Evolutionary conservation across 2,797 vertebrate genomes (phyloP), one percentile per base, ranked within the genome.

Genomic region (Enteromius viviparus): DNA sequence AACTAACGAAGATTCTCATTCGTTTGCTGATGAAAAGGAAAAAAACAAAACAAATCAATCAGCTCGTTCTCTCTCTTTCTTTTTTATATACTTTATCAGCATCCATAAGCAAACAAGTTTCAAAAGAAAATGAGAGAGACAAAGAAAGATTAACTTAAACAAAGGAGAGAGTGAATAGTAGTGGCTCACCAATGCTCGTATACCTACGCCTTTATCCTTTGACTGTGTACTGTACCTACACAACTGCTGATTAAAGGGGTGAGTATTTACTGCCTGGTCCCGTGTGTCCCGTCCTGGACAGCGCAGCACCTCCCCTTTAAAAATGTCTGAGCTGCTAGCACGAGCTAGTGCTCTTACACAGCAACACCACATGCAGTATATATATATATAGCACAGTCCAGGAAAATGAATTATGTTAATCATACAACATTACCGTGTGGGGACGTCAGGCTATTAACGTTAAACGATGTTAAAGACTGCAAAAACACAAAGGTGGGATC

Each of bases 251-350:
- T 97, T 96, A 97, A 97, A 96, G 97, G 97, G 95, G 95, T 96
- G 98, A 96, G 96, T 97, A 98, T 98, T 98, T 99, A 98, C 97
- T 98, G 97, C 97, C 97, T 96, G 94, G 96, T 99, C 96, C 98
- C 95, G 96, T 96, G 97, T 96, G 88, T 93, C 89, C 85, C 97
- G 96, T 98, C 97, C 96, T 97, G 97, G 87, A 90, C 85, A 87
- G 88, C 88, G 90, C 86, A 79, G 89, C 71, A 85, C 89, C 80
- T 88, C 87, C 81, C 87, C 89, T 88, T 87, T 86, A 87, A 88
- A 86, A 88, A 82, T 80, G 76, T 87, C 82, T 88, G 87, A 85
- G 87, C 76, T 76, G 11, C 86, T 84, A 87, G 87, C 78, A 87
- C 82, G 76, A 85, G 87, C 85, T 85, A 88, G 87, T 32, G 82